Percentiles rank a stretch among this genome's conserved stretches.
Conservation (phyloP, 2,113 vertebrate genomes). For the Trichechus manatus region DNA sequence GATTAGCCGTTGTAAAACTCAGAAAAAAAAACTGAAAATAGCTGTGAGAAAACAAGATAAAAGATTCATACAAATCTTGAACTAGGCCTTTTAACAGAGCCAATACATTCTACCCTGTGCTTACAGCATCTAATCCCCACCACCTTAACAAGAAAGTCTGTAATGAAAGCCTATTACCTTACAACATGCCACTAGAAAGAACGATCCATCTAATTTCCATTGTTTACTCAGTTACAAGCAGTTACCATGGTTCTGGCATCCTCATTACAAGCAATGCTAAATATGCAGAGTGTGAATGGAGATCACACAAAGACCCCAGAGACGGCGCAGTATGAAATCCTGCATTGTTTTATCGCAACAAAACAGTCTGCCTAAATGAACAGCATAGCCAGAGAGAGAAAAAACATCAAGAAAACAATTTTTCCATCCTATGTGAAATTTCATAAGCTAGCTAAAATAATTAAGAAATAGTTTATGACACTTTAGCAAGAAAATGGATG, state of each 20-base stretch:
- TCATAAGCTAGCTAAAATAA: conserved; percentile 40
- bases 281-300: conserved; percentile 77
- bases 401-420: background rate
- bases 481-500: background rate
- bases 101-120: conserved; percentile 39
- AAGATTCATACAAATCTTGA: conserved; percentile 69
- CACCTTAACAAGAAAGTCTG: conserved; percentile 82
- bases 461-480: background rate
- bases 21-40: conserved; percentile 62
- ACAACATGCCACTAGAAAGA: conserved; percentile 81
- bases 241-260: conserved; percentile 91
- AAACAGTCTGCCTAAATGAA: conserved; percentile 50
- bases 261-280: conserved; percentile 82
- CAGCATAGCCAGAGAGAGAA: background rate
- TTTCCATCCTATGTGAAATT: conserved; percentile 10
- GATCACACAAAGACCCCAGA: conserved; percentile 82
- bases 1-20: conserved; percentile 61
- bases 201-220: conserved; percentile 83
- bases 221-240: conserved; percentile 83
- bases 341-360: conserved; percentile 52
- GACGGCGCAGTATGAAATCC: conserved; percentile 76
- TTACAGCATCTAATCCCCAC: conserved; percentile 58
- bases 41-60: conserved; percentile 81
- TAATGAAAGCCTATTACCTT: conserved; percentile 85
- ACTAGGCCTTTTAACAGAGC: conserved; percentile 74